Percentiles rank a stretch among this genome's conserved stretches.
Evolutionary conservation across 2,888 invertebrate genomes (phyloP).

Genomic region (Troilus luridus): DNA sequence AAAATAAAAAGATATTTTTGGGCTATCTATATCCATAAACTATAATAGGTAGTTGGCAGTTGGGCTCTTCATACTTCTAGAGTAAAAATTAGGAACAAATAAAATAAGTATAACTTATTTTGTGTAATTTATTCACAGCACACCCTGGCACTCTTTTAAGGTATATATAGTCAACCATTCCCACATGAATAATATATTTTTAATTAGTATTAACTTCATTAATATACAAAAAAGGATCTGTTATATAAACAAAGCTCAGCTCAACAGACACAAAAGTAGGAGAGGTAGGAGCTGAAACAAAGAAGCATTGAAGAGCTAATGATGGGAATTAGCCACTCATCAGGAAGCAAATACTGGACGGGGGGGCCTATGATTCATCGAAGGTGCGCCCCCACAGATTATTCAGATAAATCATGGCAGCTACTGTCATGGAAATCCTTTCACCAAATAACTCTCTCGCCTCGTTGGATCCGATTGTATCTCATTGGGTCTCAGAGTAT

Average conservation of each 20-base stretch:
- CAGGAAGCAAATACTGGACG: background rate
- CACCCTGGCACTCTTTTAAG: too few species aligned
- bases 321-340: background rate
- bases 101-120: too few species aligned
- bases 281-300: background rate
- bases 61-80: too few species aligned
- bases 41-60: too few species aligned
- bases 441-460: background rate
- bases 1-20: too few species aligned
- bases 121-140: too few species aligned
- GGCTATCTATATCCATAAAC: too few species aligned
- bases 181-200: too few species aligned
- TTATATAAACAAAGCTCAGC: background rate
- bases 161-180: too few species aligned
- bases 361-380: background rate
- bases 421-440: background rate
- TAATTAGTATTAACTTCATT: too few species aligned
- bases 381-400: background rate
- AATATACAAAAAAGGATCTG: background rate
- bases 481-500: background rate
- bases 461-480: background rate
- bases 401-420: background rate
- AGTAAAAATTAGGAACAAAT: too few species aligned
- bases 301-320: background rate
- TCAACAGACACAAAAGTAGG: background rate